Conservation (phyloP, 2,888 invertebrate species). For the Oscheius sp. region DNA sequence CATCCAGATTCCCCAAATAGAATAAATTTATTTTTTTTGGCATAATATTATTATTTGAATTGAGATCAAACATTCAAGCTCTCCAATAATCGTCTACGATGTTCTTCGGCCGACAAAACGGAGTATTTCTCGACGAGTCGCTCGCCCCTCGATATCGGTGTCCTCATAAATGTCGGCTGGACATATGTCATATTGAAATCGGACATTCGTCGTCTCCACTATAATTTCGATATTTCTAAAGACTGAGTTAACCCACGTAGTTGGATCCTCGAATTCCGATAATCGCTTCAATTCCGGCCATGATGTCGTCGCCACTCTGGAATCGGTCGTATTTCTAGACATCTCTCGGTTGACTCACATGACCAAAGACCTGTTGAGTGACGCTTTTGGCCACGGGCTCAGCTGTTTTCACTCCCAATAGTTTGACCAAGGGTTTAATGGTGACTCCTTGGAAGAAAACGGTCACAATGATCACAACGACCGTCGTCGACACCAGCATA, state of each 20-base stretch:
- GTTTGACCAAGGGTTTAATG: constrained; percentile 94
- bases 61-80: constrained; percentile 17
- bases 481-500: constrained; percentile 97
- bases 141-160: constrained; percentile 38
- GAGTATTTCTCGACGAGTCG: constrained; percentile 38
- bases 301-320: constrained; percentile 65
- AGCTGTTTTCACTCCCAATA: constrained; percentile 85
- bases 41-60: neutral
- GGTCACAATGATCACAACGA: constrained; percentile 96
- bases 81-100: constrained; percentile 22
- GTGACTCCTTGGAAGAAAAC: constrained; percentile 97
- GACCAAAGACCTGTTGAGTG: constrained; percentile 51
- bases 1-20: too few species aligned
- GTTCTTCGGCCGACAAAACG: constrained; percentile 36
- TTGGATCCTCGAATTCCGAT: constrained; percentile 61
- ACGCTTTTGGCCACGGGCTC: constrained; percentile 51
- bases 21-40: too few species aligned
- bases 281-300: constrained; percentile 69
- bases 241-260: constrained; percentile 42
- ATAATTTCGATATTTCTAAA: neutral
- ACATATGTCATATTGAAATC: constrained; percentile 35
- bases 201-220: constrained; percentile 35
- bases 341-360: constrained; percentile 44
- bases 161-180: constrained; percentile 38
- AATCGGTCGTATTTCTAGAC: neutral